Conservation (phyloP, 2,797 vertebrate genomes). For the Pantherophis vulpinus region DNA sequence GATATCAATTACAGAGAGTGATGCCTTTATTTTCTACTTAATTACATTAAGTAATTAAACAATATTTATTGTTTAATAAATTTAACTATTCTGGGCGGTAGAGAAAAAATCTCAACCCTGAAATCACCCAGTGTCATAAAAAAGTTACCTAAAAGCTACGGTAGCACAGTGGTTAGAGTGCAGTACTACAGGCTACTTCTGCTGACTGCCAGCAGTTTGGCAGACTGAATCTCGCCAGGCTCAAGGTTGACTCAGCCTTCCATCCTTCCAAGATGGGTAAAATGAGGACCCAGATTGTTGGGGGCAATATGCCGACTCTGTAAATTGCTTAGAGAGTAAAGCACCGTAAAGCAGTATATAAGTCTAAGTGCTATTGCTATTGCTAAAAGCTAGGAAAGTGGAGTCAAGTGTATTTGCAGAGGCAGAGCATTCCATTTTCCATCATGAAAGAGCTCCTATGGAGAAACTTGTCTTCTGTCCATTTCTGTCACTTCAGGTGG, state of each 20-base stretch:
- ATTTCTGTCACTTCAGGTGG: not conserved
- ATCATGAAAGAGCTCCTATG: not conserved
- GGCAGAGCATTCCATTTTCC: not conserved
- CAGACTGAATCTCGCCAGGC: no score
- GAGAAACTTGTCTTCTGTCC: not conserved
- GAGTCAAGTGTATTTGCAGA: not conserved
- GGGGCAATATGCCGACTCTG: no score
- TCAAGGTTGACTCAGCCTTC: no score
- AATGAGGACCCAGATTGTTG: no score
- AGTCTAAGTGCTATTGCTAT: no score
- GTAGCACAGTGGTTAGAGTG: no score
- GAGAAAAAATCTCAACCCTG: not conserved
- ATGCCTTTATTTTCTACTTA: not conserved
- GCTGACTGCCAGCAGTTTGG: no score
- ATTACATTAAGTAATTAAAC: not conserved
- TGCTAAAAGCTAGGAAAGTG: not conserved
- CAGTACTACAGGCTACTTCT: no score
- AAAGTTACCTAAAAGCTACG: not conserved
- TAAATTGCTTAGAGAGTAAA: no score
- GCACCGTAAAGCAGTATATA: no score
- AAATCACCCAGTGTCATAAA: not conserved
- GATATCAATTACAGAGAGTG: not conserved
- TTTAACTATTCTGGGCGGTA: not conserved
- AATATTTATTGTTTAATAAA: not conserved
- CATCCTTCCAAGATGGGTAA: no score